These are phyloP conservation scores for Silvanus unidentatus DNA, from an alignment of 2,888 invertebrate species.

Conservation along the genomic window DNA sequence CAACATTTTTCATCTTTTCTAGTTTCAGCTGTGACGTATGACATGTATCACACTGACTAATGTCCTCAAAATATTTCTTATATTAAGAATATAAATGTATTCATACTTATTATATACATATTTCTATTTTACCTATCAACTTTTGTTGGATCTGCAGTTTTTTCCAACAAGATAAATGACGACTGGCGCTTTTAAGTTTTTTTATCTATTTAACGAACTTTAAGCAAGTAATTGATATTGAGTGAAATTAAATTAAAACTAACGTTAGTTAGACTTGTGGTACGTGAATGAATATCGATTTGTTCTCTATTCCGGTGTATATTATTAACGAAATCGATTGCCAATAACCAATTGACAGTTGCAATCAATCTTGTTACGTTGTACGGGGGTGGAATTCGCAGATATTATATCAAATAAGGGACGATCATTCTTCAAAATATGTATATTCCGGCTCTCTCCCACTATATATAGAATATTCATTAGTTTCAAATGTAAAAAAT, in stretches of 20 bases:
- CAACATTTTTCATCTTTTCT: constrained; percentile 48
- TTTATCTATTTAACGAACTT: neutral
- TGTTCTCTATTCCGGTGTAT: neutral
- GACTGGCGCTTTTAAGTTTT: neutral
- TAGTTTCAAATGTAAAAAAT: constrained; percentile 11
- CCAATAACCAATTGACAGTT: constrained; percentile 37
- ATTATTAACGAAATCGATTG: constrained; percentile 36
- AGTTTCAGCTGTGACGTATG: constrained; percentile 46
- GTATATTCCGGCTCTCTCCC: too few species aligned
- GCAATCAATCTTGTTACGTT: constrained; percentile 30
- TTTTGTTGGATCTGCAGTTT: too few species aligned
- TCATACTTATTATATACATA: neutral
- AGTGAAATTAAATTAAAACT: too few species aligned
- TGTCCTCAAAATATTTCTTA: constrained; percentile 19
- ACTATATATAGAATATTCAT: constrained; percentile 7
- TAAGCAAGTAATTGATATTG: too few species aligned
- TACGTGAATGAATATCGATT: too few species aligned
- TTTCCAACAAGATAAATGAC: too few species aligned
- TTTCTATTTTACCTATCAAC: too few species aligned
- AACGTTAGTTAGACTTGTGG: too few species aligned
- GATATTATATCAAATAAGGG: constrained; percentile 25
- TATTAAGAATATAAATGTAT: constrained; percentile 5
- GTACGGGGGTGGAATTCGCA: constrained; percentile 18
- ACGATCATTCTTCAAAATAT: constrained; percentile 2
- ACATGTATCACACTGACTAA: constrained; percentile 44